Evolutionary conservation across 1,140 invertebrate species (phyloP).

Genomic region (Bombus vancouverensis): DNA sequence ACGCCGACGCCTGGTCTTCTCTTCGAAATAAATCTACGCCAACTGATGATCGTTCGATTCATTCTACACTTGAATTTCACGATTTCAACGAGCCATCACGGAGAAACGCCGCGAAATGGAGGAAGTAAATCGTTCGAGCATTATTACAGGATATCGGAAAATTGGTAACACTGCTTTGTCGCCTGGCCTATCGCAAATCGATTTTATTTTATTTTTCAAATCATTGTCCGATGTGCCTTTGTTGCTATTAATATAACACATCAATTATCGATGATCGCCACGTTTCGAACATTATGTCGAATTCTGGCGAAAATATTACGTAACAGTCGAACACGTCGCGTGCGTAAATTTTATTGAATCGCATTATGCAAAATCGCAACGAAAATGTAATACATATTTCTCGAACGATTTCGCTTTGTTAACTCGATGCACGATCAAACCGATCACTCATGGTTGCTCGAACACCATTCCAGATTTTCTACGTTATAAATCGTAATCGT

Average conservation of each 20-base stretch:
- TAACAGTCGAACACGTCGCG: neutral
- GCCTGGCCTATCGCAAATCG: neutral
- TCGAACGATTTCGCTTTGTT: neutral
- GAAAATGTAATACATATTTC: neutral
- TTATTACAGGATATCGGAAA: constrained; percentile 13
- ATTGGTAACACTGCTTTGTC: neutral
- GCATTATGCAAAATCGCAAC: neutral
- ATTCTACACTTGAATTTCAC: constrained; percentile 12
- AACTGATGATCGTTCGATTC: constrained; percentile 43
- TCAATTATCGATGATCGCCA: neutral
- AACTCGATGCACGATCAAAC: neutral
- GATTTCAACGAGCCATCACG: neutral
- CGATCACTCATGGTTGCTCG: neutral
- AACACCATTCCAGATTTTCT: neutral
- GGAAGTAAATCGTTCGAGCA: neutral
- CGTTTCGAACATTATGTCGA: too few species aligned
- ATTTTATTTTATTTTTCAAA: neutral
- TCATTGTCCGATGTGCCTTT: too few species aligned
- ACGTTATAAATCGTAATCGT: neutral
- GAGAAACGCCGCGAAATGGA: neutral
- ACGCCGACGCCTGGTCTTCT: constrained; percentile 8
- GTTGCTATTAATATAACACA: neutral
- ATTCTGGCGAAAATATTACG: neutral
- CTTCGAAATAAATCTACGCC: constrained; percentile 10
- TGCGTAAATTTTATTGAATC: neutral